Conservation (phyloP, 2,888 invertebrate genomes). For the Nomada hirtipes region DNA sequence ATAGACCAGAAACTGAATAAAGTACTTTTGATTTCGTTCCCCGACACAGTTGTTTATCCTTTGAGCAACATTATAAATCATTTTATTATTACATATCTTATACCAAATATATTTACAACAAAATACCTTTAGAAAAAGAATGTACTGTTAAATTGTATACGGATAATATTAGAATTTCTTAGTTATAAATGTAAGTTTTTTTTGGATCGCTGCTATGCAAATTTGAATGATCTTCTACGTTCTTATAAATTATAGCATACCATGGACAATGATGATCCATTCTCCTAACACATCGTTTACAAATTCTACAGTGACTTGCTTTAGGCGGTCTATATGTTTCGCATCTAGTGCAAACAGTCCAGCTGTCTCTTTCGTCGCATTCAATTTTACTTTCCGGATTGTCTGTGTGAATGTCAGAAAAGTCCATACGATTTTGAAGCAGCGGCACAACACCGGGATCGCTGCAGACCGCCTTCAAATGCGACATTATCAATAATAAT, state of each 20-base stretch:
- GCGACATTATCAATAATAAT: slow-evolving; percentile 90
- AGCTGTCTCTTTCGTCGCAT: slow-evolving; percentile 87
- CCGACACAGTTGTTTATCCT: slow-evolving; percentile 97
- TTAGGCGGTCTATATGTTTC: slow-evolving; percentile 93
- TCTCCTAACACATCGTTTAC: slow-evolving; percentile 91
- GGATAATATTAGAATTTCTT: not conserved
- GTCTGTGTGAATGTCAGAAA: slow-evolving; percentile 91
- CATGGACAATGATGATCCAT: slow-evolving; percentile 96
- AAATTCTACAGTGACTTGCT: slow-evolving; percentile 95
- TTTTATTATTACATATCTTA: slow-evolving; percentile 21
- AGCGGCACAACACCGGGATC: slow-evolving; percentile 95
- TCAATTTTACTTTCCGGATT: slow-evolving; percentile 83
- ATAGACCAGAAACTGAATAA: slow-evolving; percentile 94
- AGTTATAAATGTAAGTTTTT: not conserved
- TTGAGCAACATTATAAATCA: slow-evolving; percentile 60
- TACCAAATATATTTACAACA: slow-evolving; percentile 23
- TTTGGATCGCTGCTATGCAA: not conserved
- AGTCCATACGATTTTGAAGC: slow-evolving; percentile 90
- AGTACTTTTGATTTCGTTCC: slow-evolving; percentile 96
- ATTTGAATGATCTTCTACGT: not conserved
- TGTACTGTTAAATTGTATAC: not conserved
- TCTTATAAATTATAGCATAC: slow-evolving; percentile 77
- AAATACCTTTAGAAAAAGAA: slow-evolving; percentile 2
- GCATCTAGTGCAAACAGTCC: slow-evolving; percentile 93
- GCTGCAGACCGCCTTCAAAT: slow-evolving; percentile 94